Evolutionary conservation across 2,888 invertebrate species (phyloP).

Genomic region (Drosophila fulvimacula): DNA sequence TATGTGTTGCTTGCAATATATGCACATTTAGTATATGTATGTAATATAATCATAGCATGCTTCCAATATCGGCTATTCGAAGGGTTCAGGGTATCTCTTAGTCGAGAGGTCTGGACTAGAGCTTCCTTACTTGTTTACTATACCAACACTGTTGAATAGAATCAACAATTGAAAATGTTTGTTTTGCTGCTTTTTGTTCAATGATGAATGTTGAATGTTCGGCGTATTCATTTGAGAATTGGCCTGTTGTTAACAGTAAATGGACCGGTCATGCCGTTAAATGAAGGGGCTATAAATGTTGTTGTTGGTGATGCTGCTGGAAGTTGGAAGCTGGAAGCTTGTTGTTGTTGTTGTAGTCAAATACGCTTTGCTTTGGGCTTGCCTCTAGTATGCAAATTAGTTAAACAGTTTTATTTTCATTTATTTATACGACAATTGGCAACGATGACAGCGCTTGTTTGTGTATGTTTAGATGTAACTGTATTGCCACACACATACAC

Average conservation of each 20-base stretch:
- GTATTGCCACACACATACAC: constrained; percentile 9
- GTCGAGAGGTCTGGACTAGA: no score
- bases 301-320: not conserved
- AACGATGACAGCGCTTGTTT: constrained; percentile 24
- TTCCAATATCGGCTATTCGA: no score
- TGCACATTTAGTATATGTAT: no score
- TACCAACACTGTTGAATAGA: constrained; percentile 7
- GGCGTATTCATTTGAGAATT: constrained; percentile 14
- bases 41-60: no score
- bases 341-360: constrained; percentile 4
- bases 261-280: not conserved
- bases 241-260: constrained; percentile 12
- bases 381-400: constrained; percentile 55
- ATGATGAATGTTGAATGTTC: not conserved
- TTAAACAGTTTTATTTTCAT: constrained; percentile 37
- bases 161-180: constrained; percentile 7
- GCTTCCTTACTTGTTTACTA: no score
- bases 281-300: not conserved
- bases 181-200: not conserved
- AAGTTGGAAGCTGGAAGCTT: no score
- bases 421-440: constrained; percentile 45
- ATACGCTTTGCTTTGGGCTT: constrained; percentile 8
- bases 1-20: no score
- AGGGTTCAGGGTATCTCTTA: no score
- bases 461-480: not conserved